Percentiles rank a stretch among this genome's conserved stretches.
phyloP scores from a whole-genome alignment of 2,888 invertebrate genomes.

The Mactromeris polynyma region DNA sequence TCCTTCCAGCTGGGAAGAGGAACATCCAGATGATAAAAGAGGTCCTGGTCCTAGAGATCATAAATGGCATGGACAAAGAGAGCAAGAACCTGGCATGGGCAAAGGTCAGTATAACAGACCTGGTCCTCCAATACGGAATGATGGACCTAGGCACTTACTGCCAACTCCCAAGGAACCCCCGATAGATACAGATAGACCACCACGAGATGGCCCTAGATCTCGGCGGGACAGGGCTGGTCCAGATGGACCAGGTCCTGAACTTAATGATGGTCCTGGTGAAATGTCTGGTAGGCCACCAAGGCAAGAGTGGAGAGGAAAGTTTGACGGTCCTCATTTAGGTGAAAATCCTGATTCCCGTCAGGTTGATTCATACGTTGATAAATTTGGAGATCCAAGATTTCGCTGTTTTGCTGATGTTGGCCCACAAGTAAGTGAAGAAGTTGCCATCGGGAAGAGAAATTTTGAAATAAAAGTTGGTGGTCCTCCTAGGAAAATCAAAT shows the following conservation, averaged over 20 bases:
- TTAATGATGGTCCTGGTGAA: background rate
- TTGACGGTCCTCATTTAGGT: conserved; percentile 12
- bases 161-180: background rate
- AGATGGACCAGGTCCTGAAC: background rate
- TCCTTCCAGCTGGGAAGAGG: conserved; percentile 34
- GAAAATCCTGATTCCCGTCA: background rate
- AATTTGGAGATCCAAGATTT: conserved; percentile 78
- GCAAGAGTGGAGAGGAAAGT: background rate
- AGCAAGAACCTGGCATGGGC: background rate
- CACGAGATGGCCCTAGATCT: background rate
- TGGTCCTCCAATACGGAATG: conserved; percentile 19
- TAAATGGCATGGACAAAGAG: conserved; percentile 14
- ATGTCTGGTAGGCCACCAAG: background rate
- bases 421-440: conserved; percentile 79
- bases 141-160: background rate
- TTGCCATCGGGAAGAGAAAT: conserved; percentile 83
- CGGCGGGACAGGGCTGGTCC: background rate
- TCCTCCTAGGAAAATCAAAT: conserved; percentile 68
- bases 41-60: conserved; percentile 29
- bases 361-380: conserved; percentile 54
- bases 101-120: conserved; percentile 19
- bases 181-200: background rate
- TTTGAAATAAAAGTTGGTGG: conserved; percentile 81
- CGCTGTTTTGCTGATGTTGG: conserved; percentile 75
- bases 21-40: conserved; percentile 24